A percentile compares a stretch with the other conserved stretches of the same genome.
phyloP scores from a whole-genome alignment of 1,140 invertebrate species.

The Andricus grossulariae region DNA sequence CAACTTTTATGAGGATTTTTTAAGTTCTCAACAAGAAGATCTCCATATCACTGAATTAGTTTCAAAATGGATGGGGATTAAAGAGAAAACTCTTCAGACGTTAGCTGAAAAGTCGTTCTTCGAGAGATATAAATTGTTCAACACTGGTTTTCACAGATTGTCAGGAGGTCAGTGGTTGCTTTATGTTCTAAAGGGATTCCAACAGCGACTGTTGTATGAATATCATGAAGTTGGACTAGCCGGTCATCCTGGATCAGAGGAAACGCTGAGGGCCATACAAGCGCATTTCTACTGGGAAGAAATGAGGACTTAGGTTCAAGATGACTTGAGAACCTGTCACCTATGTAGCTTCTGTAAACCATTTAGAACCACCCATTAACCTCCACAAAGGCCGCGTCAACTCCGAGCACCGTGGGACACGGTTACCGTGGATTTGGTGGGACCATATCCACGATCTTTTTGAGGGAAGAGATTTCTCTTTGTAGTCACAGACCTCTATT shows the following conservation, averaged over 20 bases:
- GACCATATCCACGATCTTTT: too few relatives aligned
- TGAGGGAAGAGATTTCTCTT: too few relatives aligned
- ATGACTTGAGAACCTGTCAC: slow-evolving; percentile 25
- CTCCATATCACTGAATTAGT: background rate
- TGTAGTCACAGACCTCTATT: background rate
- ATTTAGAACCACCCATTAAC: background rate
- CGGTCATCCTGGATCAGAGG: slow-evolving; percentile 40
- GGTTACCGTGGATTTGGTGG: too few relatives aligned
- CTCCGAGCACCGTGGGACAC: slow-evolving; percentile 54
- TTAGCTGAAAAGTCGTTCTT: background rate
- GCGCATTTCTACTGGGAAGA: slow-evolving; percentile 31
- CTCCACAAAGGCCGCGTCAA: slow-evolving; percentile 8
- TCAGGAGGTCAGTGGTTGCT: background rate
- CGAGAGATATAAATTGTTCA: background rate
- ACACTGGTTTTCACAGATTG: background rate
- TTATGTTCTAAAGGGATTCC: background rate
- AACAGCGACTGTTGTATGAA: slow-evolving; percentile 37
- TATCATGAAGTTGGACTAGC: slow-evolving; percentile 42
- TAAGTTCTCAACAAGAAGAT: slow-evolving; percentile 6
- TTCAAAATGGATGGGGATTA: background rate
- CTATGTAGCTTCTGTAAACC: slow-evolving; percentile 30
- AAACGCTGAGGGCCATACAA: slow-evolving; percentile 34
- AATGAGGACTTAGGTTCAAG: slow-evolving; percentile 19
- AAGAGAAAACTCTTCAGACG: background rate
- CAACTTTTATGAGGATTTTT: background rate